phyloP scores from a whole-genome alignment of 1,140 invertebrate species.

The Archivesica marissinica region DNA sequence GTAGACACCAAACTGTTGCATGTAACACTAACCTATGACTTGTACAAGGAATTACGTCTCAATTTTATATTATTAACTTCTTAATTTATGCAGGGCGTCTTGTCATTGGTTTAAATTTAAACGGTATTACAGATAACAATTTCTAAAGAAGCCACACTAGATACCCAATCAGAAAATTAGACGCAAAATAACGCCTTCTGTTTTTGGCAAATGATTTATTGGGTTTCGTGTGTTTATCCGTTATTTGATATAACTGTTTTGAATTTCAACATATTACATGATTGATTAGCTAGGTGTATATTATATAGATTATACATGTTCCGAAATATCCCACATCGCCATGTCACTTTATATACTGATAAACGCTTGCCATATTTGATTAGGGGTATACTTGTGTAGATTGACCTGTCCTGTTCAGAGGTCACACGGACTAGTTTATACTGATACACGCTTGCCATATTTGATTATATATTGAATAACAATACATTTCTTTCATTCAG shows the following conservation, averaged over 20 bases:
- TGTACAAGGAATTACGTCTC: constrained; percentile 13
- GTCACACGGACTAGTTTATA: too few relatives aligned
- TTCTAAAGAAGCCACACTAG: not conserved
- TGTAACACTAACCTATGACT: not conserved
- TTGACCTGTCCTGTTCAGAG: too few relatives aligned
- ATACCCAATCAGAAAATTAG: constrained; percentile 32
- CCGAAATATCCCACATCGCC: too few relatives aligned
- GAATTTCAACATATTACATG: too few relatives aligned
- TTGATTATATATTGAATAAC: too few relatives aligned
- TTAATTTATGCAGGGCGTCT: not conserved
- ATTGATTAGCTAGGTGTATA: too few relatives aligned
- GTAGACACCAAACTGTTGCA: not conserved
- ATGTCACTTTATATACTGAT: too few relatives aligned
- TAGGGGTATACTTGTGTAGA: too few relatives aligned
- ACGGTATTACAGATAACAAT: constrained; percentile 17
- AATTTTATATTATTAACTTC: not conserved
- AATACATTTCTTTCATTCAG: too few relatives aligned
- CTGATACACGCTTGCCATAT: too few relatives aligned
- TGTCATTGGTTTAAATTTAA: constrained; percentile 32
- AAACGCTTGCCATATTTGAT: too few relatives aligned
- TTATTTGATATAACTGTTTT: not conserved
- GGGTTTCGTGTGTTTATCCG: not conserved
- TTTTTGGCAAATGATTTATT: not conserved
- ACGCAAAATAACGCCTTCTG: constrained; percentile 12
- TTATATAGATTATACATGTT: too few relatives aligned